Evolutionary conservation across 2,888 invertebrate genomes (phyloP).

Genomic region (Hirtodrosophila trivittata): DNA sequence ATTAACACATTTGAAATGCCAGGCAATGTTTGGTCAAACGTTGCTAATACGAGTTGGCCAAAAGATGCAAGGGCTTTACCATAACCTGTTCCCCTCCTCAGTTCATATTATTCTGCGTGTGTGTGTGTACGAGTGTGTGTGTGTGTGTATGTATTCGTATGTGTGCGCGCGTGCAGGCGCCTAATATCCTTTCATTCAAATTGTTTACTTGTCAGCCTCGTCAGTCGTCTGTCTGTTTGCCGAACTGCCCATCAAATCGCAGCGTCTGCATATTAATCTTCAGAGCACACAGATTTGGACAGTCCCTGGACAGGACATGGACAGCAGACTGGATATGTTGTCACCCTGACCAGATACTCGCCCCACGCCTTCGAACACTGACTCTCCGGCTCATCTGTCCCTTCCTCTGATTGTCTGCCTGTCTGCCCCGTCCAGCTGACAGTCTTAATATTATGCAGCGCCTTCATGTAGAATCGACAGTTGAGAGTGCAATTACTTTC

Average conservation of each 20-base stretch:
- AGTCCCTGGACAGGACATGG: conserved; percentile 6
- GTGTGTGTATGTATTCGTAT: conserved; percentile 9
- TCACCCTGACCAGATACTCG: conserved; percentile 21
- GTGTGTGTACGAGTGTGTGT: conserved; percentile 2
- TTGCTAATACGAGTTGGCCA: conserved; percentile 56
- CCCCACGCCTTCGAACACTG: background rate
- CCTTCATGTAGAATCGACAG: conserved; percentile 33
- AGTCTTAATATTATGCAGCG: conserved; percentile 48
- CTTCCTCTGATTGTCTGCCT: background rate
- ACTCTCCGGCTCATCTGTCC: background rate
- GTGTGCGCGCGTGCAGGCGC: conserved; percentile 37
- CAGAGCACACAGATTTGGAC: conserved; percentile 52
- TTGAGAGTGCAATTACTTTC: conserved; percentile 58
- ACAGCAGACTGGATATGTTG: conserved; percentile 22
- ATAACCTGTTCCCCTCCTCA: conserved; percentile 8
- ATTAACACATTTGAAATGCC: conserved; percentile 72
- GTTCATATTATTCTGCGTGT: background rate
- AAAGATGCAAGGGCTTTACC: conserved; percentile 29
- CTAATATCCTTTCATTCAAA: conserved; percentile 62
- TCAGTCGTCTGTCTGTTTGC: conserved; percentile 34
- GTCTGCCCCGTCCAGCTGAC: conserved; percentile 35
- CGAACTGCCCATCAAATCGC: conserved; percentile 53
- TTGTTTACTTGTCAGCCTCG: conserved; percentile 54
- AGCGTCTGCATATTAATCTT: conserved; percentile 65
- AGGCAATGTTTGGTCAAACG: conserved; percentile 71